Base-by-base conservation (phyloP, 2,113 vertebrate species). In the Protomyctophum bolini region DNA sequence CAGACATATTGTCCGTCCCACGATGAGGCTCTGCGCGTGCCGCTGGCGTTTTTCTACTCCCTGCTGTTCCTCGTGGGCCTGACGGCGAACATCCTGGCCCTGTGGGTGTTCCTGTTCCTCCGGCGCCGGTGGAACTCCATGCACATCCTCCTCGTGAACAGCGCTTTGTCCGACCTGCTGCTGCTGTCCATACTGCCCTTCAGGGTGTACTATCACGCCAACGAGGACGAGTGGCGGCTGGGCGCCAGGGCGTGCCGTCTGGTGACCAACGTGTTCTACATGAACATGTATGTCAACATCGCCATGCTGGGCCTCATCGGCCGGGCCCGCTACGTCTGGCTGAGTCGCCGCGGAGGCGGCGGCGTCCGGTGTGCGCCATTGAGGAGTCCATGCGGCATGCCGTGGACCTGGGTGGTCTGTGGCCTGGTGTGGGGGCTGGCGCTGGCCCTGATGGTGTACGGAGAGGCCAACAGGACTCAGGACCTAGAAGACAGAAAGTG, bases 271-370 rank as follows among this genome's bases (percentile, higher is more conserved):
- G 58, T 97, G 48, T 99, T 99, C 50, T 99, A 98, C 87, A 98
- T 96, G 91, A 99, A 97, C 87, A 95, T 98, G 86, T 99, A 98
- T 60, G 63, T 96, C 75, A 99, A 97, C 70, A 96, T 98, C 70
- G 84, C 93, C 0, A 68, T 98, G 11, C 84, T 99, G 71, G 98
- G 97, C 66, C 92, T 96, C 70, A 86, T 99, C 73, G 96, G 97
- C 61, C 14, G 94, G 21, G 96, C 98, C 86, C 93, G 97, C 48
- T 98, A 93, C 0, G 0, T 94, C 52, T 94, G 89, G 93, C 81
- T 84, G 87, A 91, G 1, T 88, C 93, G 62, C 73, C 81, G 4
- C 3, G 1, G 76, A 88, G 70, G 57, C 94, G 50, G 80, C 52
- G 7, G 0, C 21, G 0, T 11, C 87, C 66, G 14, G 84, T 72